Base-by-base conservation (phyloP, 2,888 invertebrate genomes). In the Drosophila antonietae region DNA sequence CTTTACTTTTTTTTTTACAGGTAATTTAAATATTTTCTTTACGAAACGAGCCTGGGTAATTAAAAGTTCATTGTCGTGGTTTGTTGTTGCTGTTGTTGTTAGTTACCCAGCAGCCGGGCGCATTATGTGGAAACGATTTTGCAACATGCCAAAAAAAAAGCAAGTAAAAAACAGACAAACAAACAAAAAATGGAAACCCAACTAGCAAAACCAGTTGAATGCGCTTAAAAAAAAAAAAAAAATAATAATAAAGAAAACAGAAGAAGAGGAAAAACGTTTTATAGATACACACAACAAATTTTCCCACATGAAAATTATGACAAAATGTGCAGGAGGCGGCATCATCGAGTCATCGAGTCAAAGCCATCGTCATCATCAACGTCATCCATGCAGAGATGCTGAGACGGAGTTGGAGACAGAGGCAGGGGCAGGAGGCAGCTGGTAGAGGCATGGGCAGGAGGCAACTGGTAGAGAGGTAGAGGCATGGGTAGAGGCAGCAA, bases 51-150 rank as follows among this genome's bases (percentile, higher is more conserved):
- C 83, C 82, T 35, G 66, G 73, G 89, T 83, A 84, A 84, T 84
- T 89, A 84, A 84, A 87, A 84, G 84, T 83, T 84, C 84, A 89
- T 84, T 84, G 84, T 89, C 84, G 82, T 66, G 56, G 67, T 43
- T 23, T 44, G 44, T 15, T 68, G 37, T 37, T 61, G 63, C 37
- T 65, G 58, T 37, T 51, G 37, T 49, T 65, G n/a, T 12, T 56
- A 28, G 43, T 58, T 49, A 53, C 49, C 60, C 43, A 66, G 59
- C 44, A 67, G 43, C 47, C 44, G 44, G 63, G 69, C 76, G 75
- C 65, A 80, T 83, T 77, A 80, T 82, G 83, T 83, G 85, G 76
- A 75, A 89, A 71, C 80, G 61, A 77, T 85, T 85, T 89, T 81
- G 89, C 85, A 89, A 89, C 81, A 84, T 58, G 80, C 74, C 78